These are phyloP conservation scores for Siderastrea siderea DNA, from an alignment of 92 coral and sea anemone genomes.

Conservation along the genomic window DNA sequence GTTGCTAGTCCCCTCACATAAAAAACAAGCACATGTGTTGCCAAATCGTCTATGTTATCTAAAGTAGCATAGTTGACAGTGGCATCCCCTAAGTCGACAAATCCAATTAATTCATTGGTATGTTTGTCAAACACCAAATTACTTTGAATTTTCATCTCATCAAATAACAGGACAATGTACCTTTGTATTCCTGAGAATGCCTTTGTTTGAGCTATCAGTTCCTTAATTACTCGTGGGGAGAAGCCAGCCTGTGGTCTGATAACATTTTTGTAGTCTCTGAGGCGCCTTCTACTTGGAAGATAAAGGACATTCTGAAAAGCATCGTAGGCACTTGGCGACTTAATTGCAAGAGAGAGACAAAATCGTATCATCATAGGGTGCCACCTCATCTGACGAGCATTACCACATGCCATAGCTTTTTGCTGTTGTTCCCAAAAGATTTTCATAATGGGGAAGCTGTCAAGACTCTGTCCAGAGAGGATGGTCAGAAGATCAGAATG, in stretches of 20 bases:
- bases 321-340: conserved; percentile 51
- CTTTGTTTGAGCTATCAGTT: conserved; percentile 12
- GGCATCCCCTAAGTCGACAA: conserved; percentile 66
- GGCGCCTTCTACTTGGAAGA: conserved; percentile 42
- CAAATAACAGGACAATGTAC: conserved; percentile 16
- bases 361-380: no score
- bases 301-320: conserved; percentile 44
- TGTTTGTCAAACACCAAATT: conserved; percentile 55
- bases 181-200: neutral
- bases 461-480: conserved; percentile 49
- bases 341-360: conserved; percentile 39
- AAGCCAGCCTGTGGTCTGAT: conserved; percentile 48
- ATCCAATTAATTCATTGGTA: conserved; percentile 65
- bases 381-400: conserved; percentile 51
- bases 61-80: conserved; percentile 37
- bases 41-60: conserved; percentile 26
- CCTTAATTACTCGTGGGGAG: conserved; percentile 1
- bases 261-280: conserved; percentile 49
- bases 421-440: no score
- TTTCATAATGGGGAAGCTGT: conserved; percentile 33
- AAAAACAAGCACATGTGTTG: conserved; percentile 57
- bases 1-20: conserved; percentile 49
- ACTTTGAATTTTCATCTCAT: no score
- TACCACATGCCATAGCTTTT: conserved; percentile 47
- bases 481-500: conserved; percentile 55